phyloP scores from a whole-genome alignment of 2,113 vertebrate species.

The Cacatua alba region DNA sequence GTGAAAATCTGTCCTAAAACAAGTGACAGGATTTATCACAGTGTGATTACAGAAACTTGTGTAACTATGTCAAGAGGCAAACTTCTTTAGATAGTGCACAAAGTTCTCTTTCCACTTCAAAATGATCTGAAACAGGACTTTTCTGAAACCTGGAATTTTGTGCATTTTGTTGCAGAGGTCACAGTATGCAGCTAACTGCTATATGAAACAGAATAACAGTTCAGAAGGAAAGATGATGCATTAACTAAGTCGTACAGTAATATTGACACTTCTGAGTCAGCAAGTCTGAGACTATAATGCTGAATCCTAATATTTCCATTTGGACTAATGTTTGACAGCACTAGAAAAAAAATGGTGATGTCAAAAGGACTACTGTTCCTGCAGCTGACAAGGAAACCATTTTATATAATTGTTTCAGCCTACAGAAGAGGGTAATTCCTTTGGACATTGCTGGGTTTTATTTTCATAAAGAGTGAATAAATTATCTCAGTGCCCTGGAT shows the following conservation, averaged over 20 bases:
- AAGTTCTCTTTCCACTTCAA: neutral
- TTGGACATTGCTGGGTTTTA: constrained; percentile 54
- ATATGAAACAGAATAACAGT: neutral
- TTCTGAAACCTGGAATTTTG: neutral
- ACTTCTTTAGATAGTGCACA: neutral
- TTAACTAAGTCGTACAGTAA: neutral
- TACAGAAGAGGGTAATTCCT: constrained; percentile 61
- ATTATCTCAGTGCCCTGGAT: constrained; percentile 63
- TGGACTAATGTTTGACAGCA: constrained; percentile 22
- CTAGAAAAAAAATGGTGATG: constrained; percentile 17
- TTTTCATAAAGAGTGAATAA: constrained; percentile 63
- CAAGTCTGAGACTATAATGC: neutral
- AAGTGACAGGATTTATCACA: neutral
- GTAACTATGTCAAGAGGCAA: neutral
- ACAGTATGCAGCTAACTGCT: neutral
- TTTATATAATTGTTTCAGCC: constrained; percentile 64
- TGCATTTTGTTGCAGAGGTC: neutral
- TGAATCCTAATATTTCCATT: constrained; percentile 17
- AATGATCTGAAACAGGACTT: neutral
- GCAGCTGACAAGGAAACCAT: constrained; percentile 61
- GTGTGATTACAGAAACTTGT: neutral
- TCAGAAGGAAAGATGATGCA: neutral
- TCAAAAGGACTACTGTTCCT: constrained; percentile 67
- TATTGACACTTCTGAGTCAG: constrained; percentile 5
- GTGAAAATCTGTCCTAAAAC: neutral